Evolutionary conservation across 2,888 invertebrate genomes (phyloP).

Genomic region (Andrena praecox): DNA sequence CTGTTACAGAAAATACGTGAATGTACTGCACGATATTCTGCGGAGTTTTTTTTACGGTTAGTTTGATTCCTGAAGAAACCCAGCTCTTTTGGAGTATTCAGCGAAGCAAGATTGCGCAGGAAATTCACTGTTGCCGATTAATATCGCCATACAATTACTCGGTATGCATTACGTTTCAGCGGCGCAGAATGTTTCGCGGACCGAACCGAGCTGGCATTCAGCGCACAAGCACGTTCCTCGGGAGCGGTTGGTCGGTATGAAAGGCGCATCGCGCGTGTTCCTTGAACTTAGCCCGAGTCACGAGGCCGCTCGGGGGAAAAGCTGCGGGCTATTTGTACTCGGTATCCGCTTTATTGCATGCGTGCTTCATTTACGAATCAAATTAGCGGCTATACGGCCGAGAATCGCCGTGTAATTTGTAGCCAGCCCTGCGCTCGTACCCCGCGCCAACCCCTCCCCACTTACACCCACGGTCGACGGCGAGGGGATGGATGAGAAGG

Average conservation of each 20-base stretch:
- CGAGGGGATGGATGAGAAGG: background rate
- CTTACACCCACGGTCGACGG: background rate
- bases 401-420: constrained; percentile 51
- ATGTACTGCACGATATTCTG: no score
- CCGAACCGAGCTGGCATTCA: background rate
- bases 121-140: no score
- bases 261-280: constrained; percentile 29
- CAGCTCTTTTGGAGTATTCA: no score
- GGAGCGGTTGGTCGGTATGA: background rate
- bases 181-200: background rate
- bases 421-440: background rate
- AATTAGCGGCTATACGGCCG: constrained; percentile 44
- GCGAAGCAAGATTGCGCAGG: no score
- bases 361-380: constrained; percentile 52
- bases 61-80: no score
- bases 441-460: background rate
- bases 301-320: constrained; percentile 26
- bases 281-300: constrained; percentile 32
- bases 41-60: no score
- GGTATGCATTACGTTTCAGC: background rate
- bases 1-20: no score
- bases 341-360: constrained; percentile 49
- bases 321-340: constrained; percentile 60
- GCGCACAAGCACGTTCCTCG: background rate
- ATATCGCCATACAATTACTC: background rate